These are phyloP conservation scores for Hippocampus mohnikei DNA, from an alignment of 2,113 vertebrate species.

Conservation along the genomic window DNA sequence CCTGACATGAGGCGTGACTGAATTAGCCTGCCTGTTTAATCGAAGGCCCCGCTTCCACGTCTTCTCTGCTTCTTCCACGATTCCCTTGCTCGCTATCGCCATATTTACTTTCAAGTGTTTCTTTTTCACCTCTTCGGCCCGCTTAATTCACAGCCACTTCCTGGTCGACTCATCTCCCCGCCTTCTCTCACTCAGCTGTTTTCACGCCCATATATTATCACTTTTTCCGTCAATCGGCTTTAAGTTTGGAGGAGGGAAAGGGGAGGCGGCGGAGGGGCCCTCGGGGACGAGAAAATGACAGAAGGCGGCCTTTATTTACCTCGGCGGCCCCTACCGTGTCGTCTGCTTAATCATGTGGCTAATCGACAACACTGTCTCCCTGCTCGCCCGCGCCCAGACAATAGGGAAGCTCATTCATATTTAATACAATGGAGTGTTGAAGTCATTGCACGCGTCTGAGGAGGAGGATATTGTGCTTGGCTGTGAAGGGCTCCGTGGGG, in stretches of 20 bases:
- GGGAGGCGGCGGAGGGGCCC: conserved; percentile 50
- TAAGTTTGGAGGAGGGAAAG: conserved; percentile 58
- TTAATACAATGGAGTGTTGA: conserved; percentile 93
- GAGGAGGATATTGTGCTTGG: conserved; percentile 80
- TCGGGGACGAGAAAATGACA: conserved; percentile 82
- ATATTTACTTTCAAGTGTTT: not conserved
- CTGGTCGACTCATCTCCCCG: conserved; percentile 32
- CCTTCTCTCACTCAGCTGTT: conserved; percentile 68
- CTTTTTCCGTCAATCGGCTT: conserved; percentile 73
- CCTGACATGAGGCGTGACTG: conserved; percentile 76
- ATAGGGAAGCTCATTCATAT: conserved; percentile 87
- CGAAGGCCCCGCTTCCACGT: conserved; percentile 41
- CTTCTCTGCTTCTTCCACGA: not conserved
- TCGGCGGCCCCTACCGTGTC: conserved; percentile 84
- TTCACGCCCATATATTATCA: conserved; percentile 72
- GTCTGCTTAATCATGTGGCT: conserved; percentile 97
- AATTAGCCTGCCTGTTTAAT: conserved; percentile 73
- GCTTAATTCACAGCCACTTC: conserved; percentile 28
- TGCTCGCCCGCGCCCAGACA: conserved; percentile 77
- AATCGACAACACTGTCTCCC: conserved; percentile 81
- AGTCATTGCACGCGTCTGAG: conserved; percentile 84
- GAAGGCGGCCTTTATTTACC: conserved; percentile 94
- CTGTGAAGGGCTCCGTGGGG: conserved; percentile 81
- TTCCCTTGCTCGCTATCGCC: conserved; percentile 9
- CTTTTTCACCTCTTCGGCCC: conserved; percentile 9